These are phyloP conservation scores for Brevipalpus yothersi DNA, from an alignment of 1,140 invertebrate species.

Conservation along the genomic window DNA sequence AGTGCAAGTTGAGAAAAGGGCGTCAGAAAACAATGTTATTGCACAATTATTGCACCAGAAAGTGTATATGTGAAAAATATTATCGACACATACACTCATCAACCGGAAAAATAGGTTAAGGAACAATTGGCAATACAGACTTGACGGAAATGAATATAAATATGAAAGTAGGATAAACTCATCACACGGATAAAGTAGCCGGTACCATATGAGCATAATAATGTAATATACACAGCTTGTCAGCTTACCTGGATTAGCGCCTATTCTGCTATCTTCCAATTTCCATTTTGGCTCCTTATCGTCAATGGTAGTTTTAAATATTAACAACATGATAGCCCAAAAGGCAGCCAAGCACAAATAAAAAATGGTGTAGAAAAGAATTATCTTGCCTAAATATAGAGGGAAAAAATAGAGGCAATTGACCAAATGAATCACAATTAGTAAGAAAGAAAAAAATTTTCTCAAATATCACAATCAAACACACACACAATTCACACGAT, in stretches of 20 bases:
- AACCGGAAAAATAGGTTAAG: too few species aligned
- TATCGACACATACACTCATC: too few species aligned
- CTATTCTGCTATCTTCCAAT: constrained; percentile 53
- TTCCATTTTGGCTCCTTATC: constrained; percentile 59
- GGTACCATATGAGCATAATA: too few species aligned
- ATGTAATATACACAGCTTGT: not conserved
- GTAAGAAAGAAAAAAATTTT: constrained; percentile 19
- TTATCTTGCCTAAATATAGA: constrained; percentile 49
- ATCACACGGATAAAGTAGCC: too few species aligned
- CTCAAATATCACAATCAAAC: too few species aligned
- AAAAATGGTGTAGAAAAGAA: constrained; percentile 78
- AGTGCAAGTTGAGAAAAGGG: not conserved
- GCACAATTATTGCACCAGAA: too few species aligned
- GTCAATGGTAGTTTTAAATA: constrained; percentile 80
- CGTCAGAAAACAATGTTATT: not conserved
- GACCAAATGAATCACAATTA: not conserved
- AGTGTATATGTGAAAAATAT: too few species aligned
- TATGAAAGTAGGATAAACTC: too few species aligned
- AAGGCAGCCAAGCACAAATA: constrained; percentile 57
- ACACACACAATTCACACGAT: constrained; percentile 15
- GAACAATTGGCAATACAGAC: too few species aligned
- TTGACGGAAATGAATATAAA: too few species aligned
- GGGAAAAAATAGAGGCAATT: not conserved
- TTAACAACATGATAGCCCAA: constrained; percentile 65
- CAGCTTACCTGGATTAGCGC: constrained; percentile 42